phyloP scores from a whole-genome alignment of 2,113 vertebrate species.

The Lamprotornis superbus region DNA sequence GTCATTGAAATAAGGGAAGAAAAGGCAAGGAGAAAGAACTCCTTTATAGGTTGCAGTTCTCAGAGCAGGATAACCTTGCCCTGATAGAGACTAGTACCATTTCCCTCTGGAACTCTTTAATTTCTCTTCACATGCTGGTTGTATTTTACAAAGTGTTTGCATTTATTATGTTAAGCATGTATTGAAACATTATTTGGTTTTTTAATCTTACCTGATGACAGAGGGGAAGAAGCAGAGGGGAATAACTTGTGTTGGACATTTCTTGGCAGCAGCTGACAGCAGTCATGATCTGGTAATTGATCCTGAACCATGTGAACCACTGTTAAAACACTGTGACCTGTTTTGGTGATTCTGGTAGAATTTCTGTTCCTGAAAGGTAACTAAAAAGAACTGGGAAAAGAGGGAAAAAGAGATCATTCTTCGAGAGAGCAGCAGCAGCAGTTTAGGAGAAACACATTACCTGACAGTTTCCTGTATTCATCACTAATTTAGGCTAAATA shows the following conservation, averaged over 20 bases:
- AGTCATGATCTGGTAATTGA: not conserved
- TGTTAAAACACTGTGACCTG: not conserved
- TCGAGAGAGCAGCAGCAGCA: not conserved
- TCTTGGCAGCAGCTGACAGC: not conserved
- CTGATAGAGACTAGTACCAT: not conserved
- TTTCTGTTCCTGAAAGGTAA: not conserved
- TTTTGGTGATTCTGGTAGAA: not conserved
- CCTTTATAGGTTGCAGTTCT: not conserved
- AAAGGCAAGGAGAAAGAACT: not conserved
- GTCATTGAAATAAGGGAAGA: not conserved
- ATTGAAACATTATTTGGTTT: not conserved
- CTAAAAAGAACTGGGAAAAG: not conserved
- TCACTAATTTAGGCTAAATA: slow-evolving; percentile 44
- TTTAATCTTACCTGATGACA: not conserved
- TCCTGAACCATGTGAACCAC: not conserved
- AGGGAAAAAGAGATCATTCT: not conserved
- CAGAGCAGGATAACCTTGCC: not conserved
- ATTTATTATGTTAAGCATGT: not conserved
- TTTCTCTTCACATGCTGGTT: not conserved
- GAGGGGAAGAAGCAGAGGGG: not conserved
- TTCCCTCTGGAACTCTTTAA: not conserved
- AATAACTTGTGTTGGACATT: not conserved
- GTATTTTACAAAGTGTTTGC: not conserved
- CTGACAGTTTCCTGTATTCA: not conserved
- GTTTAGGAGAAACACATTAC: not conserved